Evolutionary conservation across 2,888 invertebrate genomes (phyloP), one percentile per base, ranked within the genome.

Genomic region (Mimumesa dahlbomi): DNA sequence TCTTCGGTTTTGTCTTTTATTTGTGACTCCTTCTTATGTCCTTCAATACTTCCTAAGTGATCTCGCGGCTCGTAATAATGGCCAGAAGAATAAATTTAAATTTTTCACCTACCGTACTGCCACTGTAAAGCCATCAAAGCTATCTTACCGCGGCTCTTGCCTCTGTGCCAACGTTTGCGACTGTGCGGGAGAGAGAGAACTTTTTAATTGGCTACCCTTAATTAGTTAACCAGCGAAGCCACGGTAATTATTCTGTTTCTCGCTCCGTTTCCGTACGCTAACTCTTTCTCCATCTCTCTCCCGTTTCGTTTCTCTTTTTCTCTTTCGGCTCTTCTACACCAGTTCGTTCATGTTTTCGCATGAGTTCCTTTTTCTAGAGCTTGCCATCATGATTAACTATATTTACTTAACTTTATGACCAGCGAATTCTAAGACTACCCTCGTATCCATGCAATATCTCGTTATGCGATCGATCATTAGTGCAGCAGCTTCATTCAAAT

Each of bases 151-250:
- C 56, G 73, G 45, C 56, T 63, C 45, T 62, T 56, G 53, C 56
- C 38, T 53, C 73, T 52, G 59, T 69, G 67, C 54, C 59, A 61
- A 66, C 79, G 74, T 75, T 79, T 73, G 73, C 73, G 64, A 59
- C 68, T 58, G 70, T 71, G 78, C 73, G 64, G 75, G 80, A 78
- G 82, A 13, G 75, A 82, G 86, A 82, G 83, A 89, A 89, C 85
- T 89, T 89, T 89, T 88, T 89, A 89, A 89, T 89, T 89, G 89
- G 88, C 85, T 79, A 84, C 84, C 86, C 84, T 86, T 88, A 88
- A 89, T 89, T 89, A 88, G 87, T 87, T 86, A 88, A 86, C 87
- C 82, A 85, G 83, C 83, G 73, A 85, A 84, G 83, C 83, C 85
- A 82, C 83, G 82, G 86, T 87, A 88, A 88, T 89, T 88, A 88